Evolutionary conservation across 1,140 invertebrate genomes (phyloP), one percentile per base, ranked within the genome.

Genomic region (Pseudoatta argentina): DNA sequence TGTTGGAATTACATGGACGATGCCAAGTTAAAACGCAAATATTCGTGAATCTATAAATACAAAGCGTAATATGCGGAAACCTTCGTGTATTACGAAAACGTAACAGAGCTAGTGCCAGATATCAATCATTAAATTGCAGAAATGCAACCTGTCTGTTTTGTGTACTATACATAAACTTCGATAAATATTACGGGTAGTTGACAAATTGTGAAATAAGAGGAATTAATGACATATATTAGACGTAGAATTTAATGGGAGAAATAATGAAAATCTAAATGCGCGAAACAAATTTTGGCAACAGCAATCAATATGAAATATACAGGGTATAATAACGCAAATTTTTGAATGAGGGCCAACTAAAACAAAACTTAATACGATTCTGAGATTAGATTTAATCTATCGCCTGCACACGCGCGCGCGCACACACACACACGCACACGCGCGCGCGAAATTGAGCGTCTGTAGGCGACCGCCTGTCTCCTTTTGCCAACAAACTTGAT

Each of bases 341-440:
- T 59, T 72, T 89, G 88, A 76, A 85, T n/a, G 7, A 63, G 0
- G 12, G 78, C 89, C 85, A 90, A 71, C 18, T 69, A 16, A 16
- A 51, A 27, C n/a, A 78, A 87, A 89, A 83, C 30, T 57, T 61
- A 44, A 59, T 61, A 63, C 59, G n/a, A 72, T 73, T 78, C 73
- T 18, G 51, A 69, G 86, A 79, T 64, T 24, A 63, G 72, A 89
- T 87, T 73, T 48, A 6, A 89, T 86, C 57, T 75, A 79, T 89
- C 88, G 63, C 51, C 21, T 6, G 30, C 27, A 3, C 27, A 0
- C 27, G 1, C 27, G 2, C 27, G 2, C 27, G 1, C 27, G 2
- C 61, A 7, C 34, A 34, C 34, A 7, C 6, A 34, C 34, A 7
- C 34, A 34, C 34, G 0, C 27, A 34, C 34, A 7, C 0, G 8